phyloP scores from a whole-genome alignment of 35 echinoderm and acorn worm genomes.

The Ophioderma brevispina region DNA sequence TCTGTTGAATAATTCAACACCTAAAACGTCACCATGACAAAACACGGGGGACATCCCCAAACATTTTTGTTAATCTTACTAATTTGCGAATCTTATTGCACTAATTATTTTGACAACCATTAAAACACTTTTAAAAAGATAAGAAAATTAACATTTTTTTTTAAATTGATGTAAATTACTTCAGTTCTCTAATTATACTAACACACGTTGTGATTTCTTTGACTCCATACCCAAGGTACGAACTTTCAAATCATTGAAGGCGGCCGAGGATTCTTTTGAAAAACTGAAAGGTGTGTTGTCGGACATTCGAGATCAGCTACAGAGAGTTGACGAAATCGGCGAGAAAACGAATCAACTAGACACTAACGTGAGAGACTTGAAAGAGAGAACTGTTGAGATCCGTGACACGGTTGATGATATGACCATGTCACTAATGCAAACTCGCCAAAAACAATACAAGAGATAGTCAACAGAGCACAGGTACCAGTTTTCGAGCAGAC shows the following conservation, averaged over 20 bases:
- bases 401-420: slow-evolving; percentile 66
- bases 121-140: too few species aligned
- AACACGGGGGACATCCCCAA: too few species aligned
- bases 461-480: background rate
- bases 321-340: slow-evolving; percentile 59
- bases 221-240: slow-evolving; percentile 81
- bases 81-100: too few species aligned
- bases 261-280: slow-evolving; percentile 59
- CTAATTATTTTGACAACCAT: too few species aligned
- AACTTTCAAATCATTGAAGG: slow-evolving; percentile 89
- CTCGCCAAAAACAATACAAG: background rate
- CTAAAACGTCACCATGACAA: too few species aligned
- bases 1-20: too few species aligned
- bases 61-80: too few species aligned
- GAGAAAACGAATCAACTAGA: slow-evolving; percentile 60
- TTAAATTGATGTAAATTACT: too few species aligned
- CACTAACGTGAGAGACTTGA: slow-evolving; percentile 56
- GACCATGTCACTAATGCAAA: slow-evolving; percentile 34
- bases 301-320: slow-evolving; percentile 48
- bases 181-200: too few species aligned
- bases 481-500: too few species aligned
- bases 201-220: too few species aligned
- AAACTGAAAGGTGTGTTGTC: slow-evolving; percentile 47
- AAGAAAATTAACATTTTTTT: too few species aligned
- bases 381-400: slow-evolving; percentile 49